Evolutionary conservation across 2,797 vertebrate genomes (phyloP).

Genomic region (Crocidura indochinensis): DNA sequence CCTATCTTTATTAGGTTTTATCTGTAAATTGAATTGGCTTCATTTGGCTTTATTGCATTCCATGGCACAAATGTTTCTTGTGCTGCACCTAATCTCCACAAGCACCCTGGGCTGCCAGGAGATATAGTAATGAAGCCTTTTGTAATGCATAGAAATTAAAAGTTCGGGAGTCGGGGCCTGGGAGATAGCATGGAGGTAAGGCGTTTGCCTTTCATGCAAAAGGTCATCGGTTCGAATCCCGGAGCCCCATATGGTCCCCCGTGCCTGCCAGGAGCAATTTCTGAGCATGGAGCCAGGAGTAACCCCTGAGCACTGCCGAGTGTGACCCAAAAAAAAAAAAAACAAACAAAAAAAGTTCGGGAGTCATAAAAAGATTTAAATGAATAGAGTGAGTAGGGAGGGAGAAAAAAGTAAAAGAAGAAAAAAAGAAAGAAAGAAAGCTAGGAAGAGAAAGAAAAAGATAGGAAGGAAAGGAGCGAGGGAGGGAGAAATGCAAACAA

Average conservation of each 20-base stretch:
- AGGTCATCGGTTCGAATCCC: too few species aligned
- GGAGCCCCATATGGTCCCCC: too few species aligned
- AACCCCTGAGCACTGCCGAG: too few species aligned
- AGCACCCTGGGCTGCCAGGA: constrained; percentile 35
- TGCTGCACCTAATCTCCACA: constrained; percentile 31
- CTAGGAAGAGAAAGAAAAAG: too few species aligned
- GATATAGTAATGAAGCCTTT: background rate
- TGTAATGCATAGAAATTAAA: background rate
- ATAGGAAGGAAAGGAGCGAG: background rate
- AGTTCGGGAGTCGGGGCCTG: background rate
- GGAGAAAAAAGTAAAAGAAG: too few species aligned
- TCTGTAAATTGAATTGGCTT: constrained; percentile 80
- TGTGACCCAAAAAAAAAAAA: too few species aligned
- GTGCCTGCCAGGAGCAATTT: too few species aligned
- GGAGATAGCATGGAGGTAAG: too few species aligned
- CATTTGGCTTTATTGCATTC: constrained; percentile 65
- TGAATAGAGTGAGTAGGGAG: too few species aligned
- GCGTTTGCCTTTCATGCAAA: too few species aligned
- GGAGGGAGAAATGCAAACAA: background rate
- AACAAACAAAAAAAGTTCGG: constrained; percentile 22
- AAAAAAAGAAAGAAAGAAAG: too few species aligned
- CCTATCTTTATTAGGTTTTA: constrained; percentile 76
- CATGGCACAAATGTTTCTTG: constrained; percentile 35
- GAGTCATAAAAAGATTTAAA: background rate
- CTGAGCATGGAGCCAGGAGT: too few species aligned